A percentile compares a stretch with the other conserved stretches of the same genome.
These are phyloP conservation scores for Tubiluchus corallicola DNA, from an alignment of 2,888 invertebrate genomes.

Conservation along the genomic window DNA sequence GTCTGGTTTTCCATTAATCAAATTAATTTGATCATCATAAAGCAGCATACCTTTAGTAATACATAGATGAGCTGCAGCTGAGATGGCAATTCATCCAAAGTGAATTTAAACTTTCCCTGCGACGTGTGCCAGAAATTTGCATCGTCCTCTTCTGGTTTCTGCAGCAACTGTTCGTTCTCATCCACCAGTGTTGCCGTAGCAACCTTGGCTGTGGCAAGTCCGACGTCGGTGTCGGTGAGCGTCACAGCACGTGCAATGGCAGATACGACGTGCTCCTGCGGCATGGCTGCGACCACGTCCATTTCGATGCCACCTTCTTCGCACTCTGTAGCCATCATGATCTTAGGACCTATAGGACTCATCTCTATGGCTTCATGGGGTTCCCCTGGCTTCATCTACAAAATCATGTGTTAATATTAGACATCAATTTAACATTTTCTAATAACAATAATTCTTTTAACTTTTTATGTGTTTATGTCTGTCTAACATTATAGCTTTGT, in stretches of 20 bases:
- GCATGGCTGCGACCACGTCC: background rate
- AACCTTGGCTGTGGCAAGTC: conserved; percentile 7
- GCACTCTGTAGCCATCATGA: background rate
- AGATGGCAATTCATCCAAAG: conserved; percentile 68
- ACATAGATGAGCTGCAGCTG: conserved; percentile 83
- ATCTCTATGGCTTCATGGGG: background rate
- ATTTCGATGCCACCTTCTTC: background rate
- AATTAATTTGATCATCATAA: too few species aligned
- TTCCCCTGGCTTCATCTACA: too few species aligned
- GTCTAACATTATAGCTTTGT: too few species aligned
- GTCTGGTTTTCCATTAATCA: too few species aligned
- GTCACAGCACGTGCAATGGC: conserved; percentile 71
- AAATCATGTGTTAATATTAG: too few species aligned
- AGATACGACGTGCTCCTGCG: conserved; percentile 36
- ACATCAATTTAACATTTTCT: too few species aligned
- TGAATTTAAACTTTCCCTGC: conserved; percentile 77
- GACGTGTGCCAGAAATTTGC: conserved; percentile 75
- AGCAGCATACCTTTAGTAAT: conserved; percentile 46
- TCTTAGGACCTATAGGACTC: background rate
- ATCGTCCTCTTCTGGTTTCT: conserved; percentile 44
- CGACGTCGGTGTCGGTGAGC: conserved; percentile 69
- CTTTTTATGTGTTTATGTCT: too few species aligned
- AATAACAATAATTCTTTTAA: too few species aligned
- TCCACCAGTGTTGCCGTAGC: conserved; percentile 55
- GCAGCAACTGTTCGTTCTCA: conserved; percentile 28